Evolutionary conservation across 1,140 invertebrate genomes (phyloP), one percentile per base, ranked within the genome.

Genomic region (Stegodyphus dumicola): DNA sequence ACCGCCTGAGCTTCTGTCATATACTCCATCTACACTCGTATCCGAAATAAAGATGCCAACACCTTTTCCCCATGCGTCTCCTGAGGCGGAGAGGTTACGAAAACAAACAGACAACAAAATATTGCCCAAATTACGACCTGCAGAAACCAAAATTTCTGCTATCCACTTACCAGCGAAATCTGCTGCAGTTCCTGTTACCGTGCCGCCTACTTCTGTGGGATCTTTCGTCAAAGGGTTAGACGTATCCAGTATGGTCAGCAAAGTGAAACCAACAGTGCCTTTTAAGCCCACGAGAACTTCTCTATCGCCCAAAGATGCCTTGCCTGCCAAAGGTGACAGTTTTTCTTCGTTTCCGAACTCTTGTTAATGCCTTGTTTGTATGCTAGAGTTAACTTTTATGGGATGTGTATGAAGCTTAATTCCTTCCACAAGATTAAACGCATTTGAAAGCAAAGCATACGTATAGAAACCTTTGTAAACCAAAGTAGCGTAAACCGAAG

Each of bases 221-320:
- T 6, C 56, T 7, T 4, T 48, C 11, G 6, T n/a, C 49, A 85
- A 85, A 33, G 7, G 13, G n/a, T n/a, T 77, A 11, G 73, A 76
- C 33, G 80, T 75, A 6, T 48, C 70, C 10, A 85, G 74, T 49
- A 67, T 85, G 33, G 71, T 77, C 49, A 86, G 77, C 51, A 65
- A 60, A 53, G 67, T 77, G 9, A 87, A 87, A 53, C 86, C 86
- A 65, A 75, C 86, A 18, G 86, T 87, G 86, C 86, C 86, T 87
- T 87, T 87, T 7, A 87, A 87, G 51, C 86, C 86, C 10, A 53
- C 56, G 49, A 83, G 86, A 56, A 71, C 67, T 18, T 86, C 84
- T 52, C 17, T 86, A 53, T 78, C 84, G 18, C 75, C 75, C 7
- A 86, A 86, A 66, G 75, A 77, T 73, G 69, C 51, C 48, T 56